Evolutionary conservation across 2,888 invertebrate species (phyloP).

Genomic region (Andrena chrysosceles): DNA sequence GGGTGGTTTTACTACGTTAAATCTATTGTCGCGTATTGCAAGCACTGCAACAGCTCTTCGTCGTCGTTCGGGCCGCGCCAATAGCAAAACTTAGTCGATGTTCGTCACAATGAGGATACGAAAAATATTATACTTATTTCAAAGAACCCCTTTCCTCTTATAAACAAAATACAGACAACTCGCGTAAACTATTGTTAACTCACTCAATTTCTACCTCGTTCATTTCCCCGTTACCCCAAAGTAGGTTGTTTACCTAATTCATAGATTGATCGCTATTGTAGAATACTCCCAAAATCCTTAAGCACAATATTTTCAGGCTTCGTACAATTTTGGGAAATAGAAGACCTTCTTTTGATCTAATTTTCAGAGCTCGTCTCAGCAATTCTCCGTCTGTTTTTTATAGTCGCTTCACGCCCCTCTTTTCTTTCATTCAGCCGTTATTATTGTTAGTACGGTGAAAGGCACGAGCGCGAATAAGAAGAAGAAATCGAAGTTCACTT

Average conservation of each 20-base stretch:
- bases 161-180: too few relatives aligned
- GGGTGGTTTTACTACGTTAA: slow-evolving; percentile 56
- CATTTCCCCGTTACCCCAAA: too few relatives aligned
- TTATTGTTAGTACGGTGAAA: slow-evolving; percentile 10
- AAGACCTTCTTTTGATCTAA: not conserved
- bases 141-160: too few relatives aligned
- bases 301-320: not conserved
- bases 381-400: not conserved
- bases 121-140: too few relatives aligned
- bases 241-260: not conserved
- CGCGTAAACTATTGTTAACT: too few relatives aligned
- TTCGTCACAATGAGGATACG: not conserved
- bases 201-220: too few relatives aligned
- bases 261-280: not conserved
- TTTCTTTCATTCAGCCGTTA: not conserved
- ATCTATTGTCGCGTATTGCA: slow-evolving; percentile 68
- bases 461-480: slow-evolving; percentile 9
- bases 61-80: slow-evolving; percentile 45
- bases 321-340: not conserved
- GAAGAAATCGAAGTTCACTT: slow-evolving; percentile 33
- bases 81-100: slow-evolving; percentile 1
- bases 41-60: slow-evolving; percentile 58
- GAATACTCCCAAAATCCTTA: not conserved
- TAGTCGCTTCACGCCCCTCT: not conserved
- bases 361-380: not conserved